phyloP scores from a whole-genome alignment of 2,888 invertebrate genomes.

The Nephrotoma guestfalica region DNA sequence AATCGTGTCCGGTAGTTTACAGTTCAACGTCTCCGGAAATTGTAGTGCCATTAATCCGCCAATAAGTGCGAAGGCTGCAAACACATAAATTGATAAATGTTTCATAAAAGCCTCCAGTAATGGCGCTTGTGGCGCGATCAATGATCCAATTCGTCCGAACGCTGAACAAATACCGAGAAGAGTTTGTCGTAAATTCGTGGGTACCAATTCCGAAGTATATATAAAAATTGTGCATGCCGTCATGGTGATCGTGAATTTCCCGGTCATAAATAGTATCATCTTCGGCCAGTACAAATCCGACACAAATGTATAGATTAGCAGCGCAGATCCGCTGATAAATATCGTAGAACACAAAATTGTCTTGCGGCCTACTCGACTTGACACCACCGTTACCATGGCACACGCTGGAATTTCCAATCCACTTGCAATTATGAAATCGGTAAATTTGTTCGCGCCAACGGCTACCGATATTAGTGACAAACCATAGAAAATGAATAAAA shows the following conservation, averaged over 20 bases:
- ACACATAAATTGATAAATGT: slow-evolving; percentile 36
- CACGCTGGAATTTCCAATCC: slow-evolving; percentile 60
- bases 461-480: slow-evolving; percentile 62
- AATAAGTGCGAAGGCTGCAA: slow-evolving; percentile 35
- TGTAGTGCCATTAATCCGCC: slow-evolving; percentile 37
- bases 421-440: slow-evolving; percentile 48
- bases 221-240: slow-evolving; percentile 54
- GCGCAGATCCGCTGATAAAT: slow-evolving; percentile 34
- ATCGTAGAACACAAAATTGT: slow-evolving; percentile 41
- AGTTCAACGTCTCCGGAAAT: slow-evolving; percentile 41
- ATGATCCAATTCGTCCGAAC: slow-evolving; percentile 51
- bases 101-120: slow-evolving; percentile 27
- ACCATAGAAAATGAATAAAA: slow-evolving; percentile 67
- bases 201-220: slow-evolving; percentile 56
- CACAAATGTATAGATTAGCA: slow-evolving; percentile 24
- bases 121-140: slow-evolving; percentile 57
- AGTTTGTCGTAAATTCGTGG: slow-evolving; percentile 49
- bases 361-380: slow-evolving; percentile 49
- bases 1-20: slow-evolving; percentile 39
- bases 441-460: slow-evolving; percentile 55
- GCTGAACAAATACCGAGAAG: slow-evolving; percentile 52
- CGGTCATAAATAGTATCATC: slow-evolving; percentile 37
- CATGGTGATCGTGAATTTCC: slow-evolving; percentile 49
- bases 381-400: slow-evolving; percentile 42
- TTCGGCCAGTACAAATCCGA: slow-evolving; percentile 12